Evolutionary conservation across 1,140 invertebrate genomes (phyloP).

Genomic region (Conus ventricosus): DNA sequence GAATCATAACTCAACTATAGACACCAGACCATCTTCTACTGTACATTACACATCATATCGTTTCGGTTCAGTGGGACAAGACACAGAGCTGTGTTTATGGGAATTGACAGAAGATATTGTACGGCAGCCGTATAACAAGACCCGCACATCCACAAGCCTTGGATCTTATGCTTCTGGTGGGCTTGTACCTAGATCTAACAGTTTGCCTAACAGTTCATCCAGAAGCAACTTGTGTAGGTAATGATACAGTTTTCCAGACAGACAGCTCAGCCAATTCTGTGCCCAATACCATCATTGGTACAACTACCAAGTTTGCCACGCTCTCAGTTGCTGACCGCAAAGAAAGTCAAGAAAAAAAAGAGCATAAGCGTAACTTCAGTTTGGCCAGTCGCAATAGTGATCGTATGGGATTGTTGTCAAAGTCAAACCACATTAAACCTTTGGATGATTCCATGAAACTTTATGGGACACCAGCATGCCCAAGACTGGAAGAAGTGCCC

Average conservation of each 20-base stretch:
- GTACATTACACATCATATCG: constrained; percentile 80
- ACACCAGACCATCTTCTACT: constrained; percentile 20
- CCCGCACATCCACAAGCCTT: constrained; percentile 55
- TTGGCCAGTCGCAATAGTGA: constrained; percentile 75
- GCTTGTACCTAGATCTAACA: constrained; percentile 63
- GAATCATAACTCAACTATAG: constrained; percentile 50
- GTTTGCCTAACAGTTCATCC: constrained; percentile 57
- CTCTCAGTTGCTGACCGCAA: constrained; percentile 80
- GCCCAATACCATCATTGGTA: constrained; percentile 68
- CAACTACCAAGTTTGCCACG: constrained; percentile 77
- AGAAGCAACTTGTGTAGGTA: constrained; percentile 62
- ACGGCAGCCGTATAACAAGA: constrained; percentile 74
- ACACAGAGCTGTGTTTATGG: constrained; percentile 98
- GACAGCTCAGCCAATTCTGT: constrained; percentile 66
- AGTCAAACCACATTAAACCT: constrained; percentile 66
- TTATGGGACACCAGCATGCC: constrained; percentile 87
- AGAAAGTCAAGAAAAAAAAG: constrained; percentile 79
- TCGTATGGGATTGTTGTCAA: constrained; percentile 61
- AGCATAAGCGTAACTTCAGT: constrained; percentile 87
- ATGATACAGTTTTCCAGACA: constrained; percentile 52
- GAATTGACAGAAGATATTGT: constrained; percentile 97
- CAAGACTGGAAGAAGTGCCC: constrained; percentile 96
- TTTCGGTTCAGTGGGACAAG: constrained; percentile 98
- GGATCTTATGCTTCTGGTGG: constrained; percentile 3
- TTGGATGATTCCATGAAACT: constrained; percentile 70